Base-by-base conservation (phyloP, 2,888 invertebrate species). In the Smittia aterrima region DNA sequence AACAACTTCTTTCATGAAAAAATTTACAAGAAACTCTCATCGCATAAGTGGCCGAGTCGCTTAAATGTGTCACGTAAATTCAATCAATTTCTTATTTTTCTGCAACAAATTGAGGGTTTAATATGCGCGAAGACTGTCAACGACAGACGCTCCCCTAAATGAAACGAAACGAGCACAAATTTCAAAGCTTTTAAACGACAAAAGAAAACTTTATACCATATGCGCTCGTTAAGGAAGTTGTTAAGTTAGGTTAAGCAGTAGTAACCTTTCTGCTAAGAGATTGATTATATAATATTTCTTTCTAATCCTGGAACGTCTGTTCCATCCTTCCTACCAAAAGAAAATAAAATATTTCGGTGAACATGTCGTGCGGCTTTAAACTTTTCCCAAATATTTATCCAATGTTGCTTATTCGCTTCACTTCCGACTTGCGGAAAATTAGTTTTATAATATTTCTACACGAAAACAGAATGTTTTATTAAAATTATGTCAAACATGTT, bases 31-130 rank as follows among this genome's bases (percentile, higher is more conserved):
- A 47, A 47, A 11, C 47, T 3, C 9, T 47, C 13, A n/a, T n/a
- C 3, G n/a, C 47, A 3, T 47, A 16, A 47, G 47, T 47, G 47
- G 47, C 47, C 11, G 47, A n/a, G 47, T 16, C 47, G 13, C 47
- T 16, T 16, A 41, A 67, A 67, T 41, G 41, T 67, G 47, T 40
- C 67, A 67, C 67, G 67, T 67, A 67, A 41, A 22, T 24, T 18
- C 67, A 67, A 67, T 67, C 67, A 67, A 22, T 67, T 66, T 66
- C 38, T 32, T 40, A 18, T 66, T 66, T 20, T 64, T 16, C 18
- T 66, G 20, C 18, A 11, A 58, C 22, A 22, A 58, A 22, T 58
- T 3, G 58, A 58, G 58, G 22, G 18, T 58, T 58, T 18, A 58
- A 18, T 20, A 13, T 58, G 2, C 47, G 47, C 58, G 22, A 58